These are phyloP conservation scores for Pangasianodon hypophthalmus DNA, from an alignment of 2,113 vertebrate genomes.

Conservation along the genomic window DNA sequence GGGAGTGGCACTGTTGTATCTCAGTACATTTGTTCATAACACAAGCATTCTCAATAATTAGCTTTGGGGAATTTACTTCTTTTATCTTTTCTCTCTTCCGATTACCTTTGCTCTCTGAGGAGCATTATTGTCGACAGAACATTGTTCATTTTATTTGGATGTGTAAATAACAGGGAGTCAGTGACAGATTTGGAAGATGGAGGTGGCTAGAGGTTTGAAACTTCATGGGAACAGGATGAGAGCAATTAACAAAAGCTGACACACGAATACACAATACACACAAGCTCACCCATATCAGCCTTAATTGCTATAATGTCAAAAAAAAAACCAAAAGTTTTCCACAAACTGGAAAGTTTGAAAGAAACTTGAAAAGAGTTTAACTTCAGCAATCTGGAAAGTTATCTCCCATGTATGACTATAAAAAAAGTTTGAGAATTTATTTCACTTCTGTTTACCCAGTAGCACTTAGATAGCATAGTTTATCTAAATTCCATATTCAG, in stretches of 20 bases:
- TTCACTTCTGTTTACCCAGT: neutral
- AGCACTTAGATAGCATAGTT: neutral
- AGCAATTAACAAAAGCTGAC: conserved; percentile 71
- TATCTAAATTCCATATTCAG: conserved; percentile 2
- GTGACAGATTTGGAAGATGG: conserved; percentile 58
- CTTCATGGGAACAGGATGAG: conserved; percentile 63
- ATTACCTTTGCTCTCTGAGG: neutral
- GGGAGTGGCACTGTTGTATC: neutral
- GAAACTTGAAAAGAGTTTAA: neutral
- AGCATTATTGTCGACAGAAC: neutral
- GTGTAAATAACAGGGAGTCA: conserved; percentile 2
- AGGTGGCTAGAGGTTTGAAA: conserved; percentile 61
- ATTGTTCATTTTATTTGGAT: neutral
- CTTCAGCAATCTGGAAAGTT: neutral
- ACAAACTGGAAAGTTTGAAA: neutral
- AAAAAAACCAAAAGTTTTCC: conserved; percentile 27
- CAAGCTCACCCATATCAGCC: conserved; percentile 24
- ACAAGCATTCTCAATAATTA: neutral
- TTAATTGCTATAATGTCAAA: conserved; percentile 47
- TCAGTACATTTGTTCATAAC: conserved; percentile 1
- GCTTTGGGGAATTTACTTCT: neutral
- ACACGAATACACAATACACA: conserved; percentile 19
- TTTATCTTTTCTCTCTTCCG: neutral
- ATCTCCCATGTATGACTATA: neutral
- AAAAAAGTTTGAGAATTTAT: neutral